Conservation (phyloP, 2,113 vertebrate genomes). For the Brienomyrus brachyistius region DNA sequence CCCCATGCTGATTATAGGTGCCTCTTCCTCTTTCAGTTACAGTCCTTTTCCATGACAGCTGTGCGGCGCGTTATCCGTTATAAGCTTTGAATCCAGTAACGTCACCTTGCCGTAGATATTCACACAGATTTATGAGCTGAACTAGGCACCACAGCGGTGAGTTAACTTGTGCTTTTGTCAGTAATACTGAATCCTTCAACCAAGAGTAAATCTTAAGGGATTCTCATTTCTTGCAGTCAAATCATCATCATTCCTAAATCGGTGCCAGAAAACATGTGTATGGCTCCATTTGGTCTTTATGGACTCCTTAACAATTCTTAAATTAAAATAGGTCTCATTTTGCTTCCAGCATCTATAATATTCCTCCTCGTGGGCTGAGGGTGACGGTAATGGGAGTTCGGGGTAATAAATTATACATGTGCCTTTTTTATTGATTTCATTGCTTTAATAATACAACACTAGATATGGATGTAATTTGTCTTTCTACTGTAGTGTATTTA, state of each 20-base stretch:
- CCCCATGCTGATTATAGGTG: background rate
- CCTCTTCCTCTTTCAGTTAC: background rate
- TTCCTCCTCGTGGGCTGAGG: background rate
- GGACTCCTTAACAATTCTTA: background rate
- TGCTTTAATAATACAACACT: conserved; percentile 6
- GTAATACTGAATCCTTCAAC: background rate
- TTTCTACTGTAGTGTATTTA: background rate
- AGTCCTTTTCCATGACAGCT: background rate
- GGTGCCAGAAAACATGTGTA: background rate
- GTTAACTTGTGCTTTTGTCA: background rate
- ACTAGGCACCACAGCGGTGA: background rate
- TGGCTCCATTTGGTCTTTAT: background rate
- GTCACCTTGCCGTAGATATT: background rate
- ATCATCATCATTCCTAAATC: background rate
- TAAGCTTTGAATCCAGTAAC: background rate
- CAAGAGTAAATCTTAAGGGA: background rate
- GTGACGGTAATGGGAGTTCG: background rate
- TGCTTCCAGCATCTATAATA: background rate
- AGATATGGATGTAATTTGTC: background rate
- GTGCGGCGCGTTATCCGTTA: background rate
- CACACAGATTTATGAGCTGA: background rate
- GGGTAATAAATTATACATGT: conserved; percentile 12
- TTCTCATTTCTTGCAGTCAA: background rate
- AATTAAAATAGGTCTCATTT: background rate
- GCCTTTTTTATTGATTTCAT: conserved; percentile 10